Evolutionary conservation across 2,113 vertebrate species (phyloP).

Genomic region (Dromas ardeola): DNA sequence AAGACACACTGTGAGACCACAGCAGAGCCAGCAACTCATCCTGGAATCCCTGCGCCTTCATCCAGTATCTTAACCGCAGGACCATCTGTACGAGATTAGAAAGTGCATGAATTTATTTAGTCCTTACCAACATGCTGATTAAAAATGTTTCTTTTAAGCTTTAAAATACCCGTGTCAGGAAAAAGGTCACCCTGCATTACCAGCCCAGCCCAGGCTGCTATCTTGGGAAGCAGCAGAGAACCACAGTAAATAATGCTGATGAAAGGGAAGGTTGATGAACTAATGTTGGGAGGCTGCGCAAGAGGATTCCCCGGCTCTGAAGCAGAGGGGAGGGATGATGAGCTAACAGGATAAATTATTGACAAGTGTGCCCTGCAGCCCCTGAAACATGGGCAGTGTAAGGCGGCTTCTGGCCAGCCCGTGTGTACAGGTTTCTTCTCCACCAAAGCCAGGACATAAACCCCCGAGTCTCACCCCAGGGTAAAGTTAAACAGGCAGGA

Average conservation of each 20-base stretch:
- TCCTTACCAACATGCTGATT: not conserved
- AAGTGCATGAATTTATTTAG: not conserved
- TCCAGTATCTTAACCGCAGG: not conserved
- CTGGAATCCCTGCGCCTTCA: not conserved
- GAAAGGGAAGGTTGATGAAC: not conserved
- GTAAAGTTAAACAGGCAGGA: not conserved
- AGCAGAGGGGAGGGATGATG: not conserved
- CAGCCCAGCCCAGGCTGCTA: not conserved
- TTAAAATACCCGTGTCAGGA: not conserved
- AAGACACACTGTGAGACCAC: not conserved
- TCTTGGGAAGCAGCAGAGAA: not conserved
- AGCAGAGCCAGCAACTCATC: not conserved
- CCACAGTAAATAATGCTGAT: not conserved
- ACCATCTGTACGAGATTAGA: not conserved
- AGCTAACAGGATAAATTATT: not conserved
- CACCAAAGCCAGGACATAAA: not conserved
- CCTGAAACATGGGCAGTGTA: not conserved
- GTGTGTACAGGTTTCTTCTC: not conserved
- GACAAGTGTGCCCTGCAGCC: not conserved
- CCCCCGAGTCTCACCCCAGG: not conserved
- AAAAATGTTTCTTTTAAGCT: conserved; percentile 3
- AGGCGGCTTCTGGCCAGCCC: not conserved
- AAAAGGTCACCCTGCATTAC: not conserved
- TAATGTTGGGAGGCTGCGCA: not conserved
- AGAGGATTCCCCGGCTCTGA: not conserved